Percentiles rank a stretch among this genome's conserved stretches.
These are phyloP conservation scores for Hydrozoanthus gracilis DNA, from an alignment of 92 coral and sea anemone genomes.

Conservation along the genomic window DNA sequence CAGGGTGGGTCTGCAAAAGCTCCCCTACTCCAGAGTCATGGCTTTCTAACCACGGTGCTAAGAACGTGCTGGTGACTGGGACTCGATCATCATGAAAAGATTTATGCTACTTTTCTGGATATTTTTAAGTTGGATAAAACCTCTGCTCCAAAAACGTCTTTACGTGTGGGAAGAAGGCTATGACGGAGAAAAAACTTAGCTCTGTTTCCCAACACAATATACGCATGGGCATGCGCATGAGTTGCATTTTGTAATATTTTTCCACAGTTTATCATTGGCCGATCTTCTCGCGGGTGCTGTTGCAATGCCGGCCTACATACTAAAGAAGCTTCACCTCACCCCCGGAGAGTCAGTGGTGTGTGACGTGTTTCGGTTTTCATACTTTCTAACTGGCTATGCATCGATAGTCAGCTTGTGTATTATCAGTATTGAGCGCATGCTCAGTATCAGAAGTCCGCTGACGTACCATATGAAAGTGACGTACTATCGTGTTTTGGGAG, in stretches of 20 bases:
- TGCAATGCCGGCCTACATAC: conserved; percentile 95
- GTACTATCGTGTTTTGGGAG: conserved; percentile 59
- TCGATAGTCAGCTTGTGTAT: conserved; percentile 84
- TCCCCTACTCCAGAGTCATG: too few species aligned
- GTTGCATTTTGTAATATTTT: not conserved
- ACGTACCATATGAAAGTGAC: conserved; percentile 62
- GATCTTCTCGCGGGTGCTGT: conserved; percentile 89
- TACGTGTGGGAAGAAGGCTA: too few species aligned
- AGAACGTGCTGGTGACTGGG: too few species aligned
- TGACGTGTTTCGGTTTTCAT: conserved; percentile 90
- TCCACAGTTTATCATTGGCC: conserved; percentile 85
- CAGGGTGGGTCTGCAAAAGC: too few species aligned
- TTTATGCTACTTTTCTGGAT: too few species aligned
- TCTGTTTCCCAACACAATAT: too few species aligned
- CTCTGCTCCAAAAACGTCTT: too few species aligned
- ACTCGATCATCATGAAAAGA: too few species aligned
- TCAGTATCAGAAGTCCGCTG: conserved; percentile 81
- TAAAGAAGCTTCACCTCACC: conserved; percentile 74
- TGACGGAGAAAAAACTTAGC: not conserved
- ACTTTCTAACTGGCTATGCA: conserved; percentile 91
- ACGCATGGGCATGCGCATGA: not conserved
- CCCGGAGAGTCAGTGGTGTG: conserved; percentile 70
- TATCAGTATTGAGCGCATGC: conserved; percentile 89
- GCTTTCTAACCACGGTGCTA: too few species aligned
- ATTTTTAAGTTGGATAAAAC: too few species aligned